Evolutionary conservation across 53 echinoderm and acorn worm species (phyloP), one percentile per base, ranked within the genome.

Genomic region (Arbacia lixula): DNA sequence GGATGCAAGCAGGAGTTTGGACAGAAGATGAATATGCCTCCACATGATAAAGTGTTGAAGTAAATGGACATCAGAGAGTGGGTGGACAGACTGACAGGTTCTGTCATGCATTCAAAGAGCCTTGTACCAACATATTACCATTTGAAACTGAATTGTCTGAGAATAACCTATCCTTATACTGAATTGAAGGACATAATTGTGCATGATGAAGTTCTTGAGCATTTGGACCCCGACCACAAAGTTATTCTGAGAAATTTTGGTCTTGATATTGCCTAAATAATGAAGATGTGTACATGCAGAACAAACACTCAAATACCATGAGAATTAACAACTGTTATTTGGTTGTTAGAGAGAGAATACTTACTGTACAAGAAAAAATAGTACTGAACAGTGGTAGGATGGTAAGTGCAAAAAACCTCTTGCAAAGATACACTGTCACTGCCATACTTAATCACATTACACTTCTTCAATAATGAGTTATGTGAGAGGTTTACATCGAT

Each of bases 41-140:
- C 64, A 9, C 9, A 73, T 31, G 53, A 73, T 74, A 52, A 52
- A 52, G 19, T 74, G n/a, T 33, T 74, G 33, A 74, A 74, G 53
- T 52, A 74, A 17, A 31, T 74, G 32, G 74, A 74, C 33, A 0
- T 74, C 22, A 31, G 53, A 52, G 74, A 74, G 33, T 74, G 74
- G 74, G 16, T 52, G 1, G 53, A 74, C 53, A 53, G 32, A 31
- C 30, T 31, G 53, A n/a, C 53, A 52, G 53, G 74, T 6, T 31
- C 28, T 31, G 53, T 16, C 29, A 74, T 31, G 32, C 52, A 53
- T 52, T 30, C 74, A 19, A 6, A 6, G 28, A 34, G 30, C 31
- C 74, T 74, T 16, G 74, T 74, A 17, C 74, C 74, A 28, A 74
- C 74, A 2, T 74, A 53, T n/a, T 74, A 74, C 53, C 74, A 74